Base-by-base conservation (phyloP, 2,888 invertebrate species). In the Plagiodera versicolora region DNA sequence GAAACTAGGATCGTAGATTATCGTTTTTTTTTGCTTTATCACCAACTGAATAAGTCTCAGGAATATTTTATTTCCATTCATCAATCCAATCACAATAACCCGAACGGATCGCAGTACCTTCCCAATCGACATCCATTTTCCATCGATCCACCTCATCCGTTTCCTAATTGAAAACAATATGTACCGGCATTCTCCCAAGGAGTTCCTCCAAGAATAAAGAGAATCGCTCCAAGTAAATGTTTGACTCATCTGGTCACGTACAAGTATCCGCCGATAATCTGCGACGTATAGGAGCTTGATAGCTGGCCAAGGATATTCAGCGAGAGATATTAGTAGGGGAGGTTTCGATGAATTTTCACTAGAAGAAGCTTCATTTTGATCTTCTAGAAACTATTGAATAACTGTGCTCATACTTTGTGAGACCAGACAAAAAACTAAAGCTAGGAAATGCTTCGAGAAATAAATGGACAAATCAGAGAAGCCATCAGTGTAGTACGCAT, bases 171-270 rank as follows among this genome's bases (percentile, higher is more conserved):
- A 39, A 39, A 39, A 39, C 39, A 14, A 39, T 39, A 39, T 14
- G 39, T 39, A 39, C 8, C 39, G 39, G 39, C 39, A 4, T 11
- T 14, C 14, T 11, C 8, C 14, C 39, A n/a, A n/a, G 3, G 39
- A 14, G n/a, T 39, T 14, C 14, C 10, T 10, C 3, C 4, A 39
- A n/a, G 39, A 39, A n/a, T 4, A 39, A n/a, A n/a, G n/a, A n/a
- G n/a, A n/a, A 14, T 14, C 39, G 14, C n/a, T 14, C 10, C 39
- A 39, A 39, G 51, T 56, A 30, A 60, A 60, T 46, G 51, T 56
- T 60, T 60, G 39, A 56, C 60, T 52, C 39, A 56, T 60, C 60
- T 48, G 39, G 56, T 60, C 60, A 60, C 60, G 60, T 60, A 56
- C 14, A 46, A 46, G 52, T 32, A 52, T 56, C 45, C 48, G 18